A percentile compares a stretch with the other conserved stretches of the same genome.
These are phyloP conservation scores for Empidonax traillii DNA, from an alignment of 2,113 vertebrate genomes.

Conservation along the genomic window DNA sequence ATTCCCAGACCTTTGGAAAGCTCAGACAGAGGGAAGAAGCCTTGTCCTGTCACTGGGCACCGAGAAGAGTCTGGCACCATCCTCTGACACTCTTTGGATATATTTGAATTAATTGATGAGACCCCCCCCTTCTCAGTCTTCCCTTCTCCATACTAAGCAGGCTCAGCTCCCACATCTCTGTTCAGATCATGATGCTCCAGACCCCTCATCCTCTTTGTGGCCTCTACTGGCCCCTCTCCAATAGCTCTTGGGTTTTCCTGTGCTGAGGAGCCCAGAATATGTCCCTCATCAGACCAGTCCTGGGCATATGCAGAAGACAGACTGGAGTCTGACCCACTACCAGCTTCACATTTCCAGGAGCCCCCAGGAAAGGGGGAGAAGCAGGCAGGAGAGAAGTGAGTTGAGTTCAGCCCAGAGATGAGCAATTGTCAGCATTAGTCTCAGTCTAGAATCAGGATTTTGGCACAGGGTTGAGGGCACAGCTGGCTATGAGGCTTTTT, in stretches of 20 bases:
- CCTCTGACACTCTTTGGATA: background rate
- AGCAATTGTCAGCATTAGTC: background rate
- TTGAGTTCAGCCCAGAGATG: background rate
- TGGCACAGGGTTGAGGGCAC: background rate
- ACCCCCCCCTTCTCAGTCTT: no score
- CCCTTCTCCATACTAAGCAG: background rate
- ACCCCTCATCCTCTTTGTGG: background rate
- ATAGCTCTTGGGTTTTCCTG: background rate
- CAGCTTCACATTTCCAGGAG: no score
- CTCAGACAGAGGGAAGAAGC: background rate
- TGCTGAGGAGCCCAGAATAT: no score
- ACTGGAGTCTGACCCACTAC: no score
- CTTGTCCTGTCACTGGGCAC: no score
- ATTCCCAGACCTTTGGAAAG: no score
- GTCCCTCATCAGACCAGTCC: no score
- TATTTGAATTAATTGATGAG: background rate
- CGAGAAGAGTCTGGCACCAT: background rate
- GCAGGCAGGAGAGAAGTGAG: no score
- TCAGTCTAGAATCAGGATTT: background rate
- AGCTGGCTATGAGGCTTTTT: background rate
- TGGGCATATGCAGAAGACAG: no score
- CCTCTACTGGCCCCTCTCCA: background rate
- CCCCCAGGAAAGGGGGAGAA: no score
- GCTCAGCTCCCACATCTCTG: background rate
- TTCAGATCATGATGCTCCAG: background rate